A percentile compares a stretch with the other conserved stretches of the same genome.
Conservation (phyloP, 2,888 invertebrate genomes). For the Epiblema foenella region DNA sequence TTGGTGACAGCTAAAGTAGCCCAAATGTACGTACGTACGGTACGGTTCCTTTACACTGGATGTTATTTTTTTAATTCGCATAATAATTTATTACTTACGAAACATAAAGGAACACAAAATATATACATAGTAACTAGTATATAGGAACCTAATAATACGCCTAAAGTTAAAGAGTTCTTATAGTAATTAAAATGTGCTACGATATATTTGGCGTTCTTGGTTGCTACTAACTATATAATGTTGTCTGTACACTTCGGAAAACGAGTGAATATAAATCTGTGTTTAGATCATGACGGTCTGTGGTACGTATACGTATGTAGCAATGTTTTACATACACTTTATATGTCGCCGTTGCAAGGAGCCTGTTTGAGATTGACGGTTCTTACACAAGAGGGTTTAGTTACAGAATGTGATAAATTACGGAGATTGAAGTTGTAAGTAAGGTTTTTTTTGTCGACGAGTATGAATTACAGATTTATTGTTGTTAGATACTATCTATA, state of each 20-base stretch:
- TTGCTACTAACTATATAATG: too few relatives aligned
- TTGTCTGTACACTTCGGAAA: not conserved
- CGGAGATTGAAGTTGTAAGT: not conserved
- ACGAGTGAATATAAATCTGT: not conserved
- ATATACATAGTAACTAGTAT: too few relatives aligned
- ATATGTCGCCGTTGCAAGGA: conserved; percentile 3
- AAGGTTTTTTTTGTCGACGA: not conserved
- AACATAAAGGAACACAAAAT: too few relatives aligned
- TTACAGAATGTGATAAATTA: not conserved
- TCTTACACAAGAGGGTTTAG: not conserved
- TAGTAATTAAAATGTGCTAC: too few relatives aligned
- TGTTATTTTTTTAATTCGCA: too few relatives aligned
- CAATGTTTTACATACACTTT: not conserved
- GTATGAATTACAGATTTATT: not conserved
- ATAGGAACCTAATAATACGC: too few relatives aligned
- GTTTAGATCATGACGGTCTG: not conserved
- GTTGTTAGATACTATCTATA: not conserved
- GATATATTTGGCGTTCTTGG: too few relatives aligned
- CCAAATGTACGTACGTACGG: too few relatives aligned
- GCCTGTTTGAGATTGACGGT: not conserved
- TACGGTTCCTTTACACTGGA: too few relatives aligned
- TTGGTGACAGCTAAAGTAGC: too few relatives aligned
- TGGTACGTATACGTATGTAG: not conserved
- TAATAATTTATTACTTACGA: too few relatives aligned
- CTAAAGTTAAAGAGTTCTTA: too few relatives aligned